phyloP scores from a whole-genome alignment of 2,113 vertebrate genomes.

The Crotalus horridus region DNA sequence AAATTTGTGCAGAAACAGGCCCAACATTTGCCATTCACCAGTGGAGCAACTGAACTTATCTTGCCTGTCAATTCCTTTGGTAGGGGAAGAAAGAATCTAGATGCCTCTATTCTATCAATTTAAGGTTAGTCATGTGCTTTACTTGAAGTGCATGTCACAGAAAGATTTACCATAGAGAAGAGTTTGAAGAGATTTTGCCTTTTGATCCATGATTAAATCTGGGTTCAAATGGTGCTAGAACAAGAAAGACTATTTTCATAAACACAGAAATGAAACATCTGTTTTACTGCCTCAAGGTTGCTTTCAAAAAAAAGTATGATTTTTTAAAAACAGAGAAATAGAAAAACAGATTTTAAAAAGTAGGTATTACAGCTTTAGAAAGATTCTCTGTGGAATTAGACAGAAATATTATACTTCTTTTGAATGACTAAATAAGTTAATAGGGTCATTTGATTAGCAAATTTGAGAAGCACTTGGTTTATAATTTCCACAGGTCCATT shows the following conservation, averaged over 20 bases:
- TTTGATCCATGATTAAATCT: background rate
- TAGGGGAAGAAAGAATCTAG: background rate
- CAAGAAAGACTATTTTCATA: background rate
- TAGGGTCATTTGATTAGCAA: background rate
- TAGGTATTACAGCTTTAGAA: background rate
- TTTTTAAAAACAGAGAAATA: background rate
- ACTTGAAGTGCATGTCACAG: background rate
- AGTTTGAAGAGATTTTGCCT: background rate
- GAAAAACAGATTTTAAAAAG: background rate
- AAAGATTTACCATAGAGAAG: background rate
- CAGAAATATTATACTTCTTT: background rate
- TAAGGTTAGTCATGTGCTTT: background rate
- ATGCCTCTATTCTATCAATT: background rate
- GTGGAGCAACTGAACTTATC: background rate
- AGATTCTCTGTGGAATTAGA: background rate
- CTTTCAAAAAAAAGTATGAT: background rate
- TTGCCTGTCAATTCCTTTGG: background rate
- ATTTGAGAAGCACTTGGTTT: background rate
- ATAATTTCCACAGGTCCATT: background rate
- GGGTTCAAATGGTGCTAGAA: background rate
- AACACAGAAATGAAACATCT: conserved; percentile 12
- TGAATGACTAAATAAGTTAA: background rate
- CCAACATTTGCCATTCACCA: background rate
- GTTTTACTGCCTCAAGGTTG: background rate
- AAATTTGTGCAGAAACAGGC: background rate